These are phyloP conservation scores for Scaeva pyrastri DNA, from an alignment of 2,888 invertebrate species.

Conservation along the genomic window DNA sequence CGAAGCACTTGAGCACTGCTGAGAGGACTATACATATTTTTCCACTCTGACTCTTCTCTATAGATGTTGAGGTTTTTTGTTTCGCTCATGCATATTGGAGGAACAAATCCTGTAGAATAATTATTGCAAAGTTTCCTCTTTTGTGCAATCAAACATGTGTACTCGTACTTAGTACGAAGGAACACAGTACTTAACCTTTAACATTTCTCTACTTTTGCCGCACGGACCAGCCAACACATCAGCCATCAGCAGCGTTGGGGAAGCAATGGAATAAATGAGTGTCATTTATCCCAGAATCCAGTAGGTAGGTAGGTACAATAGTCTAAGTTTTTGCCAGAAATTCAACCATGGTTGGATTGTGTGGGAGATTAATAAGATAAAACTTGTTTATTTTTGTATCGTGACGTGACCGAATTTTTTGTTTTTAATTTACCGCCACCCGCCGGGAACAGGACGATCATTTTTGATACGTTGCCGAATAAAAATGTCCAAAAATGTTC, in stretches of 20 bases:
- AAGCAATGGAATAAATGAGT: constrained; percentile 54
- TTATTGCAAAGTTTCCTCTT: constrained; percentile 62
- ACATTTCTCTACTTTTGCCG: constrained; percentile 41
- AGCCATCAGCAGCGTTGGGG: neutral
- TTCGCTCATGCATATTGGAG: constrained; percentile 63
- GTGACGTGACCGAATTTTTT: neutral
- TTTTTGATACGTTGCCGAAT: no score
- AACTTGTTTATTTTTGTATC: neutral
- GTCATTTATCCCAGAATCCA: constrained; percentile 52
- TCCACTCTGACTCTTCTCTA: constrained; percentile 23
- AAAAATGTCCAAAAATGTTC: no score
- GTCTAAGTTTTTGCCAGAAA: constrained; percentile 3
- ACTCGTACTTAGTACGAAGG: constrained; percentile 38
- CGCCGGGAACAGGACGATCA: no score
- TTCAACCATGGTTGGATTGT: constrained; percentile 9
- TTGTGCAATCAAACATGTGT: constrained; percentile 60
- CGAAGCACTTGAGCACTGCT: constrained; percentile 48
- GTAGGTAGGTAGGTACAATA: no score
- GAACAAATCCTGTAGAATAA: constrained; percentile 71
- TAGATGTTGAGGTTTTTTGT: constrained; percentile 49
- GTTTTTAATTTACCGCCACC: neutral
- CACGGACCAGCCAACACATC: neutral
- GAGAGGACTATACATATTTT: constrained; percentile 49
- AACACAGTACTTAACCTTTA: constrained; percentile 68
- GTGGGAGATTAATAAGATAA: neutral